Evolutionary conservation across 2,113 vertebrate genomes (phyloP).

Genomic region (Mus musculus): GRCm39 chr1:119883501-119884000

Average conservation of each 20-base stretch:
- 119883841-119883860: neutral
- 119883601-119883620: neutral
- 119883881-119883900: neutral
- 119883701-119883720: neutral
- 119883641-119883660: neutral
- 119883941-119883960: neutral
- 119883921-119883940: neutral
- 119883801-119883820: neutral
- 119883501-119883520: conserved; percentile 87
- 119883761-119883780: neutral
- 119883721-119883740: neutral
- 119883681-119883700: too few relatives aligned
- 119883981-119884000: neutral
- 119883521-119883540: conserved; percentile 94
- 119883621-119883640: neutral
- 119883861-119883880: neutral
- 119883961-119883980: neutral
- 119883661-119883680: neutral
- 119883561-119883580: neutral
- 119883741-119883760: neutral
- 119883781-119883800: neutral
- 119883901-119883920: neutral
- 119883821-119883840: neutral
- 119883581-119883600: neutral
- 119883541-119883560: conserved; percentile 50